phyloP scores from a whole-genome alignment of 2,797 vertebrate species.

The Anomalospiza imberbis region DNA sequence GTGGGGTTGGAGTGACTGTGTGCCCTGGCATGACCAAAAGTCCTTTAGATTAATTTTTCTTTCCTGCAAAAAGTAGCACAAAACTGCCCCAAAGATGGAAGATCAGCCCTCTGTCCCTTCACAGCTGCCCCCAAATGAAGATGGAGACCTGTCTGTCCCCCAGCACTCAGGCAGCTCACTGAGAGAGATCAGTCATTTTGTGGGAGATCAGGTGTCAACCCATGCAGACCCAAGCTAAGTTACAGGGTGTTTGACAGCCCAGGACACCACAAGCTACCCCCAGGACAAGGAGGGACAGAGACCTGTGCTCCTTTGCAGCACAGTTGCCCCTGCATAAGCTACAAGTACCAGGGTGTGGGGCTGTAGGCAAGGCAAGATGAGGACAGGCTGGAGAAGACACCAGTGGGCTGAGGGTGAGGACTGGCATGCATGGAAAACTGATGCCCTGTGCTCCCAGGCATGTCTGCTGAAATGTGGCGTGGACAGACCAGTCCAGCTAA shows the following conservation, averaged over 20 bases:
- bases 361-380: not conserved
- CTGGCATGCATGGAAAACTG: rapidly evolving
- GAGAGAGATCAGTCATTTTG: not conserved
- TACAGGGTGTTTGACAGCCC: not conserved
- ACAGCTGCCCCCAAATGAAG: not conserved
- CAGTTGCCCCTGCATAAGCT: not conserved
- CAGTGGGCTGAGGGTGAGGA: not conserved
- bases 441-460: not conserved
- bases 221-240: not conserved
- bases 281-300: not conserved
- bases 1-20: not conserved
- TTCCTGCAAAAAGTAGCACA: not conserved
- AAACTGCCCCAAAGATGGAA: not conserved
- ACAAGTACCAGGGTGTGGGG: not conserved
- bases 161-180: not conserved
- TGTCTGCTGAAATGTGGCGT: not conserved
- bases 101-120: not conserved
- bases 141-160: not conserved
- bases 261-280: not conserved
- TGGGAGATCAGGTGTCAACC: not conserved
- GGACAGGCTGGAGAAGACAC: not conserved
- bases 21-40: not conserved
- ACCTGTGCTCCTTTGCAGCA: not conserved
- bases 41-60: not conserved
- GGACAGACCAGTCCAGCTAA: not conserved